Evolutionary conservation across 37 sponge, comb jelly and placozoan species (phyloP), one percentile per base, ranked within the genome.

Genomic region (Beroe ovata): DNA sequence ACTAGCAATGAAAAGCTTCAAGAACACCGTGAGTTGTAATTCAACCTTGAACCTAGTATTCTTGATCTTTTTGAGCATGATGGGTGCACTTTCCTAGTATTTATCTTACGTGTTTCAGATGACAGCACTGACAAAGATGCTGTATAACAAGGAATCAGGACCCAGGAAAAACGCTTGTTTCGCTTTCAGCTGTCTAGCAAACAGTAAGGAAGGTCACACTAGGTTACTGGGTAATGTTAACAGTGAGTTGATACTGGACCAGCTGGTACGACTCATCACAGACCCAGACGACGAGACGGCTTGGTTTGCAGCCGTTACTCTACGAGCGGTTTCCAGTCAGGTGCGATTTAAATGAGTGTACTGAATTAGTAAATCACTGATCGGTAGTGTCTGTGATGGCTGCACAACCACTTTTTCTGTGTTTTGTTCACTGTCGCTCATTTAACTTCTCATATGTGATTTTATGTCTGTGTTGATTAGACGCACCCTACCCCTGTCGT

Each of bases 111-210:
- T n/a, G n/a, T 8, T 72, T 41, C 60, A 58, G 89, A 62, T 89
- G 64, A 89, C 89, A 8, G 63, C 89, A 1, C n/a, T 89, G 64
- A 62, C 89, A 3, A 62, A 89, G 28, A 89, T 89, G 89, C 39
- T 89, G 6, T 60, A 60, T 29, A 63, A 62, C 42, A 60, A 60
- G 6, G 89, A 89, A 38, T 20, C 64, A 19, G 89, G 89, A 18
- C 64, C 89, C 6, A 62, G 89, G 39, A 89, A 89, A 23, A 89
- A 89, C 26, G 89, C 89, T 89, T 89, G 89, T 62, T 89, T 63
- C 34, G 89, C 89, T 37, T 60, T 89, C 39, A 89, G 89, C 64
- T 89, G 89, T 23, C 64, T 89, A 28, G 89, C 89, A 4, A 62
- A 60, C 64, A 89, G 89, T 40, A 62, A 60, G 28, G 89, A 89